Base-by-base conservation (phyloP, 2,113 vertebrate species). In the Coregonus clupeaformis region DNA sequence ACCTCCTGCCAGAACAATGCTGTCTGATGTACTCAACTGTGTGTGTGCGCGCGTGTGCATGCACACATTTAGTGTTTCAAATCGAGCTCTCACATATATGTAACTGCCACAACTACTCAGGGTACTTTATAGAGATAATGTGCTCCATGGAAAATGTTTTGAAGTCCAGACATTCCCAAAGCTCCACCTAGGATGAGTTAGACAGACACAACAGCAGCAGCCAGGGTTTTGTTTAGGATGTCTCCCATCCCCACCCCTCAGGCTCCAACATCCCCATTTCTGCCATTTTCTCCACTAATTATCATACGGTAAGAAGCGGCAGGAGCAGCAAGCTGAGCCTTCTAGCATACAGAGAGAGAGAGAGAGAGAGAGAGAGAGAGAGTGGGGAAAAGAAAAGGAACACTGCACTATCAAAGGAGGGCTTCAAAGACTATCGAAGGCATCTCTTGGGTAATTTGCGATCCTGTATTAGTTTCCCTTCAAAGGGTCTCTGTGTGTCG, bases 361-460 rank as follows among this genome's bases (percentile, higher is more conserved):
- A 2, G 27, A 27, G 27, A 2, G 27, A 27, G 27, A 2, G 27
- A 27, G 27, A 27, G 27, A 27, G 2, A 83, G 69, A 75, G 76
- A 52, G 12, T 0, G 49, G 3, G 16, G 3, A 49, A 49, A 49
- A 12, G 14, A 49, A 12, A 49, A 49, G 47, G 83, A 89, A 94
- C 94, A 92, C 91, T 86, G 93, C 89, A 80, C 92, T 95, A 97
- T 98, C 97, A 99, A 98, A 98, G 95, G 92, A 91, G 89, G 91
- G 94, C 96, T 98, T 99, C 97, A 99, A 98, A 98, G 96, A 93
- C 94, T 91, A 93, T 92, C 94, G 89, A 92, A 88, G 87, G 88
- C 87, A 94, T 97, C 97, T 98, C 97, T 92, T 77, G 97, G 97
- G 97, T 95, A 94, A 96, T 96, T 95, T 96, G 94, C 93, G 90